phyloP scores from a whole-genome alignment of 30 jellyfish, hydroid and myxozoan species.

The Hydra vulgaris region DNA sequence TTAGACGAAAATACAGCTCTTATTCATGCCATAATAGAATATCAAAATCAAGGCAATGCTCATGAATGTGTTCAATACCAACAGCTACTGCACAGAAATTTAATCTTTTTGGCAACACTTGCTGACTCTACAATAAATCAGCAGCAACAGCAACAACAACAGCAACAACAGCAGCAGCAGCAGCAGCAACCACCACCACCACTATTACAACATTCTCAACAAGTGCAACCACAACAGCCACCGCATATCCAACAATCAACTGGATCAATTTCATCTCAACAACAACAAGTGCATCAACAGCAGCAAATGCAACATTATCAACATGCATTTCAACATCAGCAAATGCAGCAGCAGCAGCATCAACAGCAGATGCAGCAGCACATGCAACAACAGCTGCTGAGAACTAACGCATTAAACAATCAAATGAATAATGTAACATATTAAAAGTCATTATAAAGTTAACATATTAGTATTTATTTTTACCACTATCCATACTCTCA shows the following conservation, averaged over 20 bases:
- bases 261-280: constrained; percentile 10
- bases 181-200: constrained; percentile 10
- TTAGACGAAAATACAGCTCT: constrained; percentile 83
- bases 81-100: constrained; percentile 69
- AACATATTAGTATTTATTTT: no score
- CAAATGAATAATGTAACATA: neutral
- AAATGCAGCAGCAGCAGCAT: constrained; percentile 17
- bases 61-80: constrained; percentile 90
- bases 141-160: constrained; percentile 26
- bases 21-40: constrained; percentile 69
- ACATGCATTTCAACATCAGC: constrained; percentile 8
- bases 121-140: constrained; percentile 79
- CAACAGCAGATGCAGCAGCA: constrained; percentile 32
- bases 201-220: constrained; percentile 1
- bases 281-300: constrained; percentile 14
- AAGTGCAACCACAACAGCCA: neutral
- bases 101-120: constrained; percentile 74
- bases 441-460: no score
- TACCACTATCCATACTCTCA: no score
- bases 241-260: neutral
- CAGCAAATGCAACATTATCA: constrained; percentile 21
- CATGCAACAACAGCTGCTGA: constrained; percentile 40
- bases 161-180: constrained; percentile 30
- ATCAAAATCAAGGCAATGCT: constrained; percentile 76
- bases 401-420: neutral